Conservation (phyloP, 1,140 invertebrate genomes). For the Zaprionus davidi region DNA sequence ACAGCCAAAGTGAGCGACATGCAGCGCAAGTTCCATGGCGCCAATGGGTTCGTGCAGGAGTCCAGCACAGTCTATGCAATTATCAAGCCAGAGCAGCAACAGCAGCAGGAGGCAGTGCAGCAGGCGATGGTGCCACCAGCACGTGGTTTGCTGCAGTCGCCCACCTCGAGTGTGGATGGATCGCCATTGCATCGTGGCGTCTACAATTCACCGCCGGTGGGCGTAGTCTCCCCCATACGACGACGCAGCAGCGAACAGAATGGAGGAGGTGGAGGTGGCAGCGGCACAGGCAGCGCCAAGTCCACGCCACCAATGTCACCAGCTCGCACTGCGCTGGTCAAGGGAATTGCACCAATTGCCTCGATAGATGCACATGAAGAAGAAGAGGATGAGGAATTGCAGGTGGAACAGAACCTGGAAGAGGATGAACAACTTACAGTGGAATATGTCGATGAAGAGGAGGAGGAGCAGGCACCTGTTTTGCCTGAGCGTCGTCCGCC, state of each 20-base stretch:
- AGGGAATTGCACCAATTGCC: slow-evolving; percentile 76
- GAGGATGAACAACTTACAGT: slow-evolving; percentile 63
- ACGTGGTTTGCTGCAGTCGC: slow-evolving; percentile 58
- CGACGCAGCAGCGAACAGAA: slow-evolving; percentile 62
- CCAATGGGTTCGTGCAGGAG: slow-evolving; percentile 75
- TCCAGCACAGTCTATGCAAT: slow-evolving; percentile 82
- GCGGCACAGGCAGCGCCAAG: slow-evolving; percentile 59
- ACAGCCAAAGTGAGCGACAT: slow-evolving; percentile 74
- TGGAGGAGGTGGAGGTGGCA: slow-evolving; percentile 15
- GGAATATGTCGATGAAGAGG: slow-evolving; percentile 52
- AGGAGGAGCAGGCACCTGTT: slow-evolving; percentile 59
- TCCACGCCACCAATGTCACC: slow-evolving; percentile 75
- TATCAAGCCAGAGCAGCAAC: slow-evolving; percentile 74
- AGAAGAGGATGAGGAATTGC: slow-evolving; percentile 37
- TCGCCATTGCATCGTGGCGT: slow-evolving; percentile 66
- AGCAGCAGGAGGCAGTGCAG: slow-evolving; percentile 32
- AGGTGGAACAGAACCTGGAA: slow-evolving; percentile 18
- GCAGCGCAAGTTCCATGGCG: slow-evolving; percentile 79
- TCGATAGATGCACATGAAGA: slow-evolving; percentile 71
- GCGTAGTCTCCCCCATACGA: slow-evolving; percentile 76
- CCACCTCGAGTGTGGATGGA: slow-evolving; percentile 54
- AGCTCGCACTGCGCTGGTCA: slow-evolving; percentile 49
- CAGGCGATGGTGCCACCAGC: slow-evolving; percentile 26
- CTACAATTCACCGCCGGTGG: slow-evolving; percentile 74
- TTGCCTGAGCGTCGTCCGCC: slow-evolving; percentile 66